Conservation (phyloP, 2,113 vertebrate species). For the Elephantulus edwardii region DNA sequence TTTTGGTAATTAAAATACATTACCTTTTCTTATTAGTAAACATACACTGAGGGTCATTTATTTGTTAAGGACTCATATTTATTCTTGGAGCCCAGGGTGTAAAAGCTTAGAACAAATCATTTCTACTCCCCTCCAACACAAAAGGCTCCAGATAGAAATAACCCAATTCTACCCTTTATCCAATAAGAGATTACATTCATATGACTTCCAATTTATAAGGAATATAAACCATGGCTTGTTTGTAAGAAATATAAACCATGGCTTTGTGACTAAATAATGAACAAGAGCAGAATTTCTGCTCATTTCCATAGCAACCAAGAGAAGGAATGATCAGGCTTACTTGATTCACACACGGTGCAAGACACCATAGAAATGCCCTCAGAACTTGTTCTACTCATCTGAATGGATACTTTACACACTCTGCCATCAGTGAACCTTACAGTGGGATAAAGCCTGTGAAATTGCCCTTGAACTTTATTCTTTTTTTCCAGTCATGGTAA, state of each 20-base stretch:
- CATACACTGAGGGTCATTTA: background rate
- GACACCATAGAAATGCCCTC: background rate
- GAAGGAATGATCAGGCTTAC: background rate
- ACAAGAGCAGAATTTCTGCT: background rate
- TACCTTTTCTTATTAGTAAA: background rate
- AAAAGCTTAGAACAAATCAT: background rate
- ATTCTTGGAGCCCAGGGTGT: background rate
- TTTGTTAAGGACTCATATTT: background rate
- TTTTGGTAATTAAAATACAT: background rate
- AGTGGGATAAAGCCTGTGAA: background rate
- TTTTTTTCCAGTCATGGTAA: background rate
- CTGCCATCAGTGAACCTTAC: background rate
- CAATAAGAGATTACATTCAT: background rate
- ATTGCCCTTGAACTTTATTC: background rate
- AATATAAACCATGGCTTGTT: background rate
- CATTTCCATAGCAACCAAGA: constrained; percentile 1
- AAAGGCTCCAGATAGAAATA: background rate
- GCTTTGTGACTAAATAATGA: constrained; percentile 3
- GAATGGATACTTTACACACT: background rate
- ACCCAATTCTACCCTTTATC: background rate
- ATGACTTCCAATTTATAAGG: constrained; percentile 1
- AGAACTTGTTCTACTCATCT: background rate
- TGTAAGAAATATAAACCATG: background rate
- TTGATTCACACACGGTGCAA: background rate
- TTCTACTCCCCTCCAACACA: too few species aligned